These are phyloP conservation scores for Drosophila athabasca DNA, from an alignment of 1,140 invertebrate genomes.

Conservation along the genomic window DNA sequence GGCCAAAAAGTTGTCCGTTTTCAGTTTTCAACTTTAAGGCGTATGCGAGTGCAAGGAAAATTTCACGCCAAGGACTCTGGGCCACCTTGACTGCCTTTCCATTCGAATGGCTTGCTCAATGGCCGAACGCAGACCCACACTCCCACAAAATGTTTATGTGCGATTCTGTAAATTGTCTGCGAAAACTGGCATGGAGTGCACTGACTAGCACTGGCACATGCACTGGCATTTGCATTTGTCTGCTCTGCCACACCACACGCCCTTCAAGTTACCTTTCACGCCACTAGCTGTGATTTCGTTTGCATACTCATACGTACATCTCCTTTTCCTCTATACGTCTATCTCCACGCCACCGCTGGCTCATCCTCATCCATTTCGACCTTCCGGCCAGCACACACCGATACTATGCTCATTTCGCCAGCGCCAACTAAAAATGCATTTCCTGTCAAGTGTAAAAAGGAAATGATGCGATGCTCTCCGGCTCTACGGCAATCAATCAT, in stretches of 20 bases:
- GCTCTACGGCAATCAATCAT: slow-evolving; percentile 79
- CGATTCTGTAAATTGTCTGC: slow-evolving; percentile 72
- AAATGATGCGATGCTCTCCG: slow-evolving; percentile 77
- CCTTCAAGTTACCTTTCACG: slow-evolving; percentile 24
- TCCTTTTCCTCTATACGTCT: slow-evolving; percentile 14
- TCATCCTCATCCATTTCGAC: neutral
- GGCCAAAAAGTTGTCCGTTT: slow-evolving; percentile 15
- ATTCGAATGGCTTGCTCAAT: slow-evolving; percentile 64
- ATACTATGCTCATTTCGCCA: slow-evolving; percentile 73
- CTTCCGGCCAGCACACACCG: slow-evolving; percentile 43
- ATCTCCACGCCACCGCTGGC: neutral
- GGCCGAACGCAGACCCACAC: slow-evolving; percentile 34
- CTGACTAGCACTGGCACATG: slow-evolving; percentile 10
- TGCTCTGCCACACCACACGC: neutral
- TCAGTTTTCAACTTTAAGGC: slow-evolving; percentile 13
- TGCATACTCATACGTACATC: slow-evolving; percentile 40
- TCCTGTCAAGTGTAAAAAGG: slow-evolving; percentile 79
- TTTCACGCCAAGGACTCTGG: slow-evolving; percentile 3
- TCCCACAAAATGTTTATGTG: slow-evolving; percentile 30
- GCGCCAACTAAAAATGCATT: slow-evolving; percentile 79
- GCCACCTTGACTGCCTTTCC: slow-evolving; percentile 59
- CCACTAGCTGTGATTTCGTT: slow-evolving; percentile 55
- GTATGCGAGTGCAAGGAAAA: slow-evolving; percentile 7
- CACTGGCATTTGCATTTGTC: slow-evolving; percentile 28
- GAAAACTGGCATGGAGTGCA: slow-evolving; percentile 51